phyloP scores from a whole-genome alignment of 2,888 invertebrate genomes.

The Monopis laevigella region DNA sequence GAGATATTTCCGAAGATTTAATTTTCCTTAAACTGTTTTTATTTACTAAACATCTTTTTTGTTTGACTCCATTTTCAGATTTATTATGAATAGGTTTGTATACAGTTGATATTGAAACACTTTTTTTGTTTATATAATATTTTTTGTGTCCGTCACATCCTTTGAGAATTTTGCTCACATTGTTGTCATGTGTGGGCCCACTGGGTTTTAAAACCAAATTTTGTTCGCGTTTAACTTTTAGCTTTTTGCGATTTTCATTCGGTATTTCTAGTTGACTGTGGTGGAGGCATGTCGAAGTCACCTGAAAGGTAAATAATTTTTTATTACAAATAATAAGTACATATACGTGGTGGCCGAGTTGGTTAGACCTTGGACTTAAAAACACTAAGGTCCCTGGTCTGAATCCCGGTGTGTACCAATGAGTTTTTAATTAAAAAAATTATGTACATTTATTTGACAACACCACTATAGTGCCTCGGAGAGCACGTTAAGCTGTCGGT shows the following conservation, averaged over 20 bases:
- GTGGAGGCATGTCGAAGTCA: conserved; percentile 51
- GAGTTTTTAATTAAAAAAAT: no score
- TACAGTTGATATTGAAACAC: conserved; percentile 40
- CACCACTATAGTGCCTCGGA: no score
- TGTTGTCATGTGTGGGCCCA: neutral
- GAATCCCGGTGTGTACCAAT: no score
- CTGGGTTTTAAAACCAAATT: no score
- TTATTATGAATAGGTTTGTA: conserved; percentile 54
- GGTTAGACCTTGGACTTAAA: no score
- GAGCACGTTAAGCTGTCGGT: no score
- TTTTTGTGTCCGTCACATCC: conserved; percentile 5
- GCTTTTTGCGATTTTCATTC: conserved; percentile 25
- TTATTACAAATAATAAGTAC: no score
- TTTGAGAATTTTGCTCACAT: conserved; percentile 15
- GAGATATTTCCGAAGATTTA: conserved; percentile 30
- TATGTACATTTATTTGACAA: no score
- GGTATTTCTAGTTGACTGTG: conserved; percentile 54
- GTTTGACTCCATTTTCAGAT: conserved; percentile 45
- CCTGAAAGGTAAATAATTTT: conserved; percentile 28
- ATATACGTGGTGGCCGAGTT: no score
- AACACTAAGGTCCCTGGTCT: no score
- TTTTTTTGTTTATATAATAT: conserved; percentile 40
- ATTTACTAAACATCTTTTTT: conserved; percentile 47
- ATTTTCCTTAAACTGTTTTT: conserved; percentile 34
- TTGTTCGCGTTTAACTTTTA: conserved; percentile 25